Evolutionary conservation across 2,888 invertebrate species (phyloP), one percentile per base, ranked within the genome.

Genomic region (Platycnemis pennipes): DNA sequence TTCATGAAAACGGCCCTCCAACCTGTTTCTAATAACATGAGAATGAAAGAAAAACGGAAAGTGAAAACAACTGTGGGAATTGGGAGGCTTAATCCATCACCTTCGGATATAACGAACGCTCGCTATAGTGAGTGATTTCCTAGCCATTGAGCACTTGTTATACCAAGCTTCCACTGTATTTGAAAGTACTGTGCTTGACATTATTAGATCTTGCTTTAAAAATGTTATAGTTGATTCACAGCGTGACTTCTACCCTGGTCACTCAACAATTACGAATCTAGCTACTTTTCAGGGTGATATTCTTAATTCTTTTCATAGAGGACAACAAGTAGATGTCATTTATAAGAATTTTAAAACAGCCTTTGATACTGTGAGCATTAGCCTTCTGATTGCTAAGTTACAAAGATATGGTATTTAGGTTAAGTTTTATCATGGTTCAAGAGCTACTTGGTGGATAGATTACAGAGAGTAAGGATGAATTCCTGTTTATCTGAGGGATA

Each of bases 181-280:
- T 85, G 85, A 85, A 31, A 85, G 85, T 31, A 31, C 13, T 31
- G 31, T 85, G 4, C 31, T 85, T n/a, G 31, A 16, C n/a, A 69
- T 26, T n/a, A 26, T 69, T 26, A 69, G n/a, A n/a, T 5, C 26
- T n/a, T n/a, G 22, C n/a, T 85, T n/a, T n/a, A n/a, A 31, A n/a
- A 85, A 85, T 85, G 31, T 85, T 37, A 22, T 85, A n/a, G 37
- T 85, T 85, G 85, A 85, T 22, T 31, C n/a, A 85, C 85, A 85
- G 37, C 85, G 37, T 85, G n/a, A n/a, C n/a, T n/a, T n/a, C n/a
- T n/a, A 85, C 37, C 31, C 85, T 85, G 85, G 31, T 13, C 85
- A 22, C 3, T 85, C 85, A 16, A 85, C 85, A 4, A n/a, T 31
- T 13, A 85, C 85, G 16, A 85, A 85, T 22, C 85, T 85, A 31